phyloP scores from a whole-genome alignment of 2,888 invertebrate genomes.

The Eupsilia transversa region DNA sequence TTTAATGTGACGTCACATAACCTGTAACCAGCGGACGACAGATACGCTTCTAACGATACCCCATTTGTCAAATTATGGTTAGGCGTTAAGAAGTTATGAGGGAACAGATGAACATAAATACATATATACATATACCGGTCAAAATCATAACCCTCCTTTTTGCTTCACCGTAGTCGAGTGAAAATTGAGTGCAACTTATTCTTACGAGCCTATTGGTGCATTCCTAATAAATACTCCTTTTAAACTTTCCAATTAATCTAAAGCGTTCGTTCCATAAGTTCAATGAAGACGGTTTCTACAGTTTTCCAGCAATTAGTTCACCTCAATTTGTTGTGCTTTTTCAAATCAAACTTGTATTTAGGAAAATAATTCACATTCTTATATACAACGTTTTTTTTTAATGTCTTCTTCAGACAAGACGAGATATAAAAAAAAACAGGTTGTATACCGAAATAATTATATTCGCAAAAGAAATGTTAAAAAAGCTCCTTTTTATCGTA shows the following conservation, averaged over 20 bases:
- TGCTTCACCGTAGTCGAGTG: too few relatives aligned
- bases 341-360: not conserved
- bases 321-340: constrained; percentile 33
- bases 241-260: constrained; percentile 50
- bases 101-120: too few relatives aligned
- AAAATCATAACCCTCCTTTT: too few relatives aligned
- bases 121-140: too few relatives aligned
- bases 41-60: too few relatives aligned
- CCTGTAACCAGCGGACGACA: too few relatives aligned
- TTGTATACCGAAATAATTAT: not conserved
- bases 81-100: too few relatives aligned
- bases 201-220: not conserved
- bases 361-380: not conserved
- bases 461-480: not conserved
- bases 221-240: constrained; percentile 18
- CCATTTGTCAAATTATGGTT: too few relatives aligned
- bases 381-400: too few relatives aligned
- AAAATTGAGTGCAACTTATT: not conserved
- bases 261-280: constrained; percentile 34
- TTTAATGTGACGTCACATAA: too few relatives aligned
- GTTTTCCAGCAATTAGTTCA: constrained; percentile 41
- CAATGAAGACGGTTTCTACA: constrained; percentile 43
- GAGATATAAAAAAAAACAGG: too few relatives aligned
- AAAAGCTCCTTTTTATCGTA: constrained; percentile 11
- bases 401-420: too few relatives aligned